Base-by-base conservation (phyloP, 2,797 vertebrate species). In the Hozukius guyotensis region DNA sequence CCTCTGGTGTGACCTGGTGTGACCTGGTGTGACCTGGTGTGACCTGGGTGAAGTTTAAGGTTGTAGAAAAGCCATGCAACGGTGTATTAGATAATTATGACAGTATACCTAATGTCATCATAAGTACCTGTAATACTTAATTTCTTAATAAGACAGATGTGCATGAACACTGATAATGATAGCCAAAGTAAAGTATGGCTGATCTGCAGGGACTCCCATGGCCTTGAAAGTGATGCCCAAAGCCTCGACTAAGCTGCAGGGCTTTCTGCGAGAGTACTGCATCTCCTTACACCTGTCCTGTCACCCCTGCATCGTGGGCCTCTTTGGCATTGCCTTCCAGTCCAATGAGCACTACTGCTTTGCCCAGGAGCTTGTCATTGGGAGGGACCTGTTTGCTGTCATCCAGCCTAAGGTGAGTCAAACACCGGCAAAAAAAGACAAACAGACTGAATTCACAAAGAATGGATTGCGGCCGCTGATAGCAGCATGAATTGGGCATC, bases 201-300 rank as follows among this genome's bases (percentile, higher is more conserved):
- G 32, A 20, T 81, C 49, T 77, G 9, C 89, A 97, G 96, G 96
- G 46, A 97, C 96, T 2, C 95, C 95, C 16, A 97, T 97, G 96
- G 96, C 96, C 46, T 92, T 97, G 78, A 97, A 97, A 80, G 95
- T 97, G 83, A 95, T 97, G 91, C 95, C 95, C 29, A 97, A 97
- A 84, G 87, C 94, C 22, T 96, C 93, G 0, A 97, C 96, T 18
- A 95, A 96, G 86, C 94, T 97, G 76, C 94, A 95, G 68, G 93
- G 95, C 18, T 97, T 97, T 80, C 93, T 97, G 76, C 86, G 96
- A 29, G 96, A 97, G 81, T 97, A 97, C 85, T 97, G 96, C 88
- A 94, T 96, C 85, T 96, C 96, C 32, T 92, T 97, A 81, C 94
- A 94, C 77, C 92, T 97, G 75, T 96, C 96, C 60, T 80, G 88